Base-by-base conservation (phyloP, 2,797 vertebrate species). In the Chrosomus eos region DNA sequence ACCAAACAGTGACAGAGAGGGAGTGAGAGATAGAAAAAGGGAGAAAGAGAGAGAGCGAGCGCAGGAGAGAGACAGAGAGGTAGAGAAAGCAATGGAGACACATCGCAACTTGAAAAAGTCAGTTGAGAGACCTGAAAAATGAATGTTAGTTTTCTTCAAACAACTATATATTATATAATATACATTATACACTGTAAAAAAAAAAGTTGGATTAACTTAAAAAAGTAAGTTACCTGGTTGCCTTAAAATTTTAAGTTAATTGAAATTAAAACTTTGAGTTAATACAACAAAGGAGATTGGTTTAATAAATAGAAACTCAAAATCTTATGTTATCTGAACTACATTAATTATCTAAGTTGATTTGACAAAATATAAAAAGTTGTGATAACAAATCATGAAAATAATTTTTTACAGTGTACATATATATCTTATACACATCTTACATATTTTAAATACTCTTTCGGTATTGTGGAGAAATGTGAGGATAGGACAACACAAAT, bases 41-140 rank as follows among this genome's bases (percentile, higher is more conserved):
- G 81, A 66, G 64, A 71, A 43, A 36, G 18, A 40, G 75, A 80
- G 83, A 76, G 81, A 83, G 68, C 14, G 33, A 40, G 74, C 23
- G 55, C 73, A 58, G 14, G 43, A 73, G 78, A 84, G 51, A 38
- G 45, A 72, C 36, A 81, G 67, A 71, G 66, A 70, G 16, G 48
- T 19, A 66, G 45, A 60, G 23, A n/a, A 62, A 36, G 74, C 19
- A 78, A 18, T 14, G 53, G 53, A 40, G 14, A 62, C 6, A 28
- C 26, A 72, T 36, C 5, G 14, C 55, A 51, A 51, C 31, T 83
- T 0, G 18, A 83, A 83, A 51, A 33, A 67, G 43, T 68, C 8
- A 38, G 13, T 48, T 28, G 40, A 48, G 14, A 73, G 26, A 45
- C 70, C 70, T 78, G 36, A 26, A 76, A 58, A 26, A 26, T 18